These are phyloP conservation scores for Odontomachus brunneus DNA, from an alignment of 1,140 invertebrate genomes.

Conservation along the genomic window DNA sequence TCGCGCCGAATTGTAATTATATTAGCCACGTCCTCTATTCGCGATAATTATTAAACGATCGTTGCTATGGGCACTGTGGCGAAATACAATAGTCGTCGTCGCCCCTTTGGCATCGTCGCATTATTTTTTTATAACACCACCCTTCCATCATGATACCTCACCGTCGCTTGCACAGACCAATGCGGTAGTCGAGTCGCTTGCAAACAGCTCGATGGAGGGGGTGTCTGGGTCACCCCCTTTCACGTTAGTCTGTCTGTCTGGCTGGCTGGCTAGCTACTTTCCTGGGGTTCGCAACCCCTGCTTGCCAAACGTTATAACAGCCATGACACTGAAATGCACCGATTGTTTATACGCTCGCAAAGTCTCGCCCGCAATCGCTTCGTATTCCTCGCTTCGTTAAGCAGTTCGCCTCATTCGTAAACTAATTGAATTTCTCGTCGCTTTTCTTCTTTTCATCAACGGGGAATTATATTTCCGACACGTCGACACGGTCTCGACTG, in stretches of 20 bases:
- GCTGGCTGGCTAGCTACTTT: constrained; percentile 73
- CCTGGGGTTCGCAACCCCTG: constrained; percentile 80
- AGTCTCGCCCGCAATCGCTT: constrained; percentile 34
- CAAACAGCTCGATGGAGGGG: constrained; percentile 78
- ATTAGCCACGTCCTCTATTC: not conserved
- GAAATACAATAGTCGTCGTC: constrained; percentile 21
- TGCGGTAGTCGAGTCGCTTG: constrained; percentile 70
- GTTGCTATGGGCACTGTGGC: constrained; percentile 13
- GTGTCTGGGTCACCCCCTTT: constrained; percentile 84
- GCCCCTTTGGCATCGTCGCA: constrained; percentile 44
- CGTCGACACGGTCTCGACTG: not conserved
- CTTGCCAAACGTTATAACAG: constrained; percentile 47
- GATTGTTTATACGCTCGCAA: constrained; percentile 67
- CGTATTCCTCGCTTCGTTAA: constrained; percentile 33
- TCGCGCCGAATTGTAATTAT: not conserved
- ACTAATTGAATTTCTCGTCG: not conserved
- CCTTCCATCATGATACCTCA: constrained; percentile 49
- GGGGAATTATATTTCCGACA: not conserved
- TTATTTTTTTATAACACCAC: constrained; percentile 65
- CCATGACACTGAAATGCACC: constrained; percentile 69
- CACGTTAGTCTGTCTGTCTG: constrained; percentile 77
- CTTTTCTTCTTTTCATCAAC: not conserved
- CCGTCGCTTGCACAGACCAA: constrained; percentile 64
- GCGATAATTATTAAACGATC: constrained; percentile 22
- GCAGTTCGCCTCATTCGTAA: constrained; percentile 11